These are phyloP conservation scores for Sesia apiformis DNA, from an alignment of 2,888 invertebrate genomes.

Conservation along the genomic window DNA sequence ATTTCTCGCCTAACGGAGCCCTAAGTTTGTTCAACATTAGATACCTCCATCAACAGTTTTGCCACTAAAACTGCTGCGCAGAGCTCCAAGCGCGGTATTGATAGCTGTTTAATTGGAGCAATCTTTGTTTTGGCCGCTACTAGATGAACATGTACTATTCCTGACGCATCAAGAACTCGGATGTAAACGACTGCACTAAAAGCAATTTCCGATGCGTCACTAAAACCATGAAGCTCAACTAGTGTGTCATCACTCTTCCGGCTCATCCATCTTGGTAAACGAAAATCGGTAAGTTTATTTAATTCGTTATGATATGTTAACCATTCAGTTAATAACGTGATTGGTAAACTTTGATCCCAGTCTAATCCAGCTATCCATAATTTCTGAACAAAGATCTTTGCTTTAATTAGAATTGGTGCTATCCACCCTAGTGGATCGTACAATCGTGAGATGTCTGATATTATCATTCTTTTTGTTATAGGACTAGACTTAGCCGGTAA, in stretches of 20 bases:
- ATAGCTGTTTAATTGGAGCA: background rate
- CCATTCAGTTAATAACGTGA: background rate
- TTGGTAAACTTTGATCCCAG: background rate
- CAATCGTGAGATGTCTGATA: slow-evolving; percentile 9
- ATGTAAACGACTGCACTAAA: background rate
- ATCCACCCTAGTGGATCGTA: slow-evolving; percentile 13
- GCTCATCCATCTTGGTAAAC: background rate
- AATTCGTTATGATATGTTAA: background rate
- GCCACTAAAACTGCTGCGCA: too few relatives aligned
- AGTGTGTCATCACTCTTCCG: too few relatives aligned
- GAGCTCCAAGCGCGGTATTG: background rate
- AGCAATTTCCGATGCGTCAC: background rate
- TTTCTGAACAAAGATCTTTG: slow-evolving; percentile 11
- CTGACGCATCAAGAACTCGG: background rate
- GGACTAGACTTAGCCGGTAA: too few relatives aligned
- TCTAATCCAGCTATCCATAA: background rate
- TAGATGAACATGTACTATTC: background rate
- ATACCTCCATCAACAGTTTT: too few relatives aligned
- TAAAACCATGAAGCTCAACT: background rate
- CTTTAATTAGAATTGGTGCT: slow-evolving; percentile 6
- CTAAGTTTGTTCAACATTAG: too few relatives aligned
- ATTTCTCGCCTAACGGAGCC: too few relatives aligned
- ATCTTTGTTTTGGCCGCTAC: background rate
- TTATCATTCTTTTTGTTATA: slow-evolving; percentile 8
- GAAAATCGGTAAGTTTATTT: background rate